Evolutionary conservation across 2,888 invertebrate species (phyloP), one percentile per base, ranked within the genome.

Genomic region (Cordilura impudica): DNA sequence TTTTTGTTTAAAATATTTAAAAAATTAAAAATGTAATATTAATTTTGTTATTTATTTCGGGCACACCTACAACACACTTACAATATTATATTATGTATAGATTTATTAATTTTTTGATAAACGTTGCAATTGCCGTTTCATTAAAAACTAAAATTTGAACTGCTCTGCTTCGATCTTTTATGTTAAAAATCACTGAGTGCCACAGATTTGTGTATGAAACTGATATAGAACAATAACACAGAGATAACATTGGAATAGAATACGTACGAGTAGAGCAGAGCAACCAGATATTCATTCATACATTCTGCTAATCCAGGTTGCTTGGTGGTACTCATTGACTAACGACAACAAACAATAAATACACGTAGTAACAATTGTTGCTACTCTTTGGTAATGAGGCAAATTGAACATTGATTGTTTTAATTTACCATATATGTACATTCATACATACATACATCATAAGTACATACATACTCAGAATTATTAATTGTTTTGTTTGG

Each of bases 131-230:
- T 71, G 54, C 47, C 23, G 86, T 85, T 86, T 85, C 85, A 86
- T 84, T 84, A 84, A 83, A 86, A 88, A 89, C 89, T 89, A 87
- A 85, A 83, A 85, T 86, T 85, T 86, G 88, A 86, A 88, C 83
- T 82, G 86, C 84, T 84, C 84, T 82, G 83, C 83, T 83, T 82
- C 86, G 86, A 86, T 88, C 88, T 89, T 89, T 88, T 89, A 89
- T 89, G 87, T 85, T 87, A 84, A 86, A 63, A 85, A 84, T 81
- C 83, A 85, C 83, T 85, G 87, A 87, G 87, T 86, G 86, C 84
- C 85, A 85, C 83, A 85, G 49, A 72, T 56, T 61, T 67, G 39
- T 73, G 78, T 71, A 61, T 49, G 45, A 77, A 81, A 72, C 21
- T 70, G 31, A 43, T 23, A 43, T 4, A 35, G 56, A 49, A 60